Evolutionary conservation across 2,113 vertebrate species (phyloP).

Genomic region (Athene noctua): DNA sequence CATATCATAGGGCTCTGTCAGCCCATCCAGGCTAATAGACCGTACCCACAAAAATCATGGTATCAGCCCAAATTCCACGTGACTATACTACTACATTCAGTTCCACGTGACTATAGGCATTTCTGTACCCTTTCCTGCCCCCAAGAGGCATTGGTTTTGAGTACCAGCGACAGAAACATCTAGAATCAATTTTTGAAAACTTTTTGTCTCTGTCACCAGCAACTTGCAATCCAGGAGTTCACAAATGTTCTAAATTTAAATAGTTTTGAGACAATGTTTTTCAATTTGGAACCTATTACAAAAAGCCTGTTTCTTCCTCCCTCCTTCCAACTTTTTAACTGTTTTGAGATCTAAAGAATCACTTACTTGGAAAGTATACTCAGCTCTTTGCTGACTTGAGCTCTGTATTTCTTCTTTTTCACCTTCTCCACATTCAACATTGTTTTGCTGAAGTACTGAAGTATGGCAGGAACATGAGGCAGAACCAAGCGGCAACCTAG

Average conservation of each 20-base stretch:
- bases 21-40: not conserved
- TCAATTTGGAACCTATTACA: not conserved
- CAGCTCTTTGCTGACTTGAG: conserved; percentile 91
- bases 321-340: not conserved
- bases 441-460: conserved; percentile 85
- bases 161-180: not conserved
- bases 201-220: not conserved
- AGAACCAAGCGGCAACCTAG: conserved; percentile 84
- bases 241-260: not conserved
- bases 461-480: conserved; percentile 87
- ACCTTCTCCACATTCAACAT: conserved; percentile 84
- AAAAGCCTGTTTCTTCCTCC: not conserved
- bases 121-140: not conserved
- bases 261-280: not conserved
- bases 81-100: not conserved
- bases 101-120: not conserved
- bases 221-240: not conserved
- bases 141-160: not conserved
- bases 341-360: not conserved
- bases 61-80: not conserved
- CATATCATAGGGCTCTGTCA: not conserved
- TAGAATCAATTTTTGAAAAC: not conserved
- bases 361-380: conserved; percentile 96
- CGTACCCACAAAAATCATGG: not conserved
- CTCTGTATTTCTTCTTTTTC: conserved; percentile 87